These are phyloP conservation scores for Cisticola juncidis DNA, from an alignment of 2,113 vertebrate genomes.

Conservation along the genomic window DNA sequence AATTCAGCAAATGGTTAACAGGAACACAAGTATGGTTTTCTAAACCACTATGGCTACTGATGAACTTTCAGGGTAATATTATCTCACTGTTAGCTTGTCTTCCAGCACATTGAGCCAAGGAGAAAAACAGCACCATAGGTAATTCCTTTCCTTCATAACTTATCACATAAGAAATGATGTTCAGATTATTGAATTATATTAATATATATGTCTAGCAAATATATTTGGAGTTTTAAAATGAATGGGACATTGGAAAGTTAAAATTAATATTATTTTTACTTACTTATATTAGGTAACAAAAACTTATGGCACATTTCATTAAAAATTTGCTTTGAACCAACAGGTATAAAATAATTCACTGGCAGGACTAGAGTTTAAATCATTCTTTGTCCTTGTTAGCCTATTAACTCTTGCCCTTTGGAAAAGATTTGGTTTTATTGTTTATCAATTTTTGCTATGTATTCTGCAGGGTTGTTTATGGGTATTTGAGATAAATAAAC, in stretches of 20 bases:
- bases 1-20: neutral
- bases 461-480: neutral
- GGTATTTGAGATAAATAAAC: neutral
- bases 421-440: neutral
- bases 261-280: neutral
- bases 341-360: neutral
- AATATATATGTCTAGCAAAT: neutral
- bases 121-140: neutral
- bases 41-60: neutral
- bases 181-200: neutral
- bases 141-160: neutral
- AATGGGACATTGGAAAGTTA: neutral
- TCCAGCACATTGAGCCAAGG: neutral
- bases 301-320: neutral
- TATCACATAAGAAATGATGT: neutral
- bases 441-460: neutral
- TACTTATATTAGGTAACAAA: neutral
- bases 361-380: neutral
- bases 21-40: neutral
- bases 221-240: neutral
- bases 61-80: neutral
- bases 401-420: neutral
- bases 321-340: neutral
- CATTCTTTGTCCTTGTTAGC: neutral
- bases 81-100: neutral